Evolutionary conservation across 92 coral and sea anemone species (phyloP).

Genomic region (Umimayanthus kanabou): DNA sequence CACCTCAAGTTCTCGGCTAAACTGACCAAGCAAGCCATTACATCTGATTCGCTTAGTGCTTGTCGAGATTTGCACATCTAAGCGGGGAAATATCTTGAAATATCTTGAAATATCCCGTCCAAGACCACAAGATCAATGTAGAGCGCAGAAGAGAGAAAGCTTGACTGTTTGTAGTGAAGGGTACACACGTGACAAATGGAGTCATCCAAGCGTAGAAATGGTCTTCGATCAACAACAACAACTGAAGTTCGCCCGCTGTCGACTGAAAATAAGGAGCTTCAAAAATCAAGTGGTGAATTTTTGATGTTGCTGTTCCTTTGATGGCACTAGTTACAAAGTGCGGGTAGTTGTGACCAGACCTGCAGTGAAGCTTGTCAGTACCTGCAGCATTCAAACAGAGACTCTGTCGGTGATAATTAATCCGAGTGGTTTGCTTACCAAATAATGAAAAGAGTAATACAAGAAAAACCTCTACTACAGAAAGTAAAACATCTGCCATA

Average conservation of each 20-base stretch:
- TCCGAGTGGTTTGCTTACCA: neutral
- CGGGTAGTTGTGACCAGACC: slow-evolving; percentile 18
- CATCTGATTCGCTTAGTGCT: neutral
- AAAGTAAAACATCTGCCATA: too few relatives aligned
- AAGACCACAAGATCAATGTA: neutral
- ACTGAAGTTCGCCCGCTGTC: neutral
- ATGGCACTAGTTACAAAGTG: neutral
- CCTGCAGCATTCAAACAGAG: neutral
- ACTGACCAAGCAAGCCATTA: neutral
- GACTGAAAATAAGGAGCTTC: neutral
- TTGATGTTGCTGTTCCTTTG: slow-evolving; percentile 4
- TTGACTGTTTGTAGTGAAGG: neutral
- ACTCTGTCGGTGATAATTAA: too few relatives aligned
- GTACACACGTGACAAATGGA: too few relatives aligned
- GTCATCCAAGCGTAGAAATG: slow-evolving; percentile 24
- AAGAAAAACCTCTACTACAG: too few relatives aligned
- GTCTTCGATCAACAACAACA: neutral
- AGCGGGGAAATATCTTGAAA: neutral
- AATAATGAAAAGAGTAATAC: too few relatives aligned
- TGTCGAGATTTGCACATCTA: neutral
- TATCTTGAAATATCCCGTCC: neutral
- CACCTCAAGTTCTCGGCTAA: neutral
- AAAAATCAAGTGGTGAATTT: neutral
- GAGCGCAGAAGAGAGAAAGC: too few relatives aligned
- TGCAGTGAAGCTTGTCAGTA: neutral